A percentile compares a stretch with the other conserved stretches of the same genome.
Evolutionary conservation across 2,797 vertebrate species (phyloP).

Genomic region (Fundulus diaphanus): DNA sequence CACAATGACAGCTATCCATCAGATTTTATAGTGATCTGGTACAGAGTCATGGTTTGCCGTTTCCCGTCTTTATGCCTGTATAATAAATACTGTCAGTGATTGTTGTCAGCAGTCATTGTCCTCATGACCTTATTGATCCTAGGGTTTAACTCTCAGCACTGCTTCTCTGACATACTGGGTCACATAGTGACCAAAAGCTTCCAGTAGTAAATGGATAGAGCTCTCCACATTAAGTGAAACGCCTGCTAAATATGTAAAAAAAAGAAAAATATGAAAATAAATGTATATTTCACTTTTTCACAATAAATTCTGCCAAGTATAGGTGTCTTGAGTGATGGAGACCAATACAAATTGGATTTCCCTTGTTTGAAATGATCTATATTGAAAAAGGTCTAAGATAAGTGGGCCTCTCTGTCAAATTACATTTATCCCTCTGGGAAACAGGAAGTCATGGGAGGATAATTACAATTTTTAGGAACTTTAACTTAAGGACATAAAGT

Average conservation of each 20-base stretch:
- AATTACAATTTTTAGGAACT: too few species aligned
- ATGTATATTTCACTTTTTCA: not conserved
- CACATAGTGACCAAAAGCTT: not conserved
- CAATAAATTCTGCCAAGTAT: too few species aligned
- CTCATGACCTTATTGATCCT: not conserved
- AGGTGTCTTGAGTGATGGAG: too few species aligned
- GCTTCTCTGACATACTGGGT: not conserved
- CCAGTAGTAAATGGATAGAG: not conserved
- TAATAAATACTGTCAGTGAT: not conserved
- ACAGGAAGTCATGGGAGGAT: too few species aligned
- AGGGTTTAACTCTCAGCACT: not conserved
- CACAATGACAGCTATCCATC: not conserved
- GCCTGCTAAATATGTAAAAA: not conserved
- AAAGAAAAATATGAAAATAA: not conserved
- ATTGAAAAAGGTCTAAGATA: too few species aligned
- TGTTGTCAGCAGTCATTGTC: constrained; percentile 3
- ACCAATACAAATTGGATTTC: too few species aligned
- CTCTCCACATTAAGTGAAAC: not conserved
- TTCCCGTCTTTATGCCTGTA: not conserved
- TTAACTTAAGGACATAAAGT: too few species aligned
- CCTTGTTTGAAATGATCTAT: too few species aligned
- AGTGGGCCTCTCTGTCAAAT: too few species aligned
- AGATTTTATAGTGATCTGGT: not conserved
- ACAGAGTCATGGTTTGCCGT: not conserved
- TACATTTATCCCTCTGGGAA: too few species aligned